Evolutionary conservation across 2,888 invertebrate genomes (phyloP).

Genomic region (Cephus runcator): DNA sequence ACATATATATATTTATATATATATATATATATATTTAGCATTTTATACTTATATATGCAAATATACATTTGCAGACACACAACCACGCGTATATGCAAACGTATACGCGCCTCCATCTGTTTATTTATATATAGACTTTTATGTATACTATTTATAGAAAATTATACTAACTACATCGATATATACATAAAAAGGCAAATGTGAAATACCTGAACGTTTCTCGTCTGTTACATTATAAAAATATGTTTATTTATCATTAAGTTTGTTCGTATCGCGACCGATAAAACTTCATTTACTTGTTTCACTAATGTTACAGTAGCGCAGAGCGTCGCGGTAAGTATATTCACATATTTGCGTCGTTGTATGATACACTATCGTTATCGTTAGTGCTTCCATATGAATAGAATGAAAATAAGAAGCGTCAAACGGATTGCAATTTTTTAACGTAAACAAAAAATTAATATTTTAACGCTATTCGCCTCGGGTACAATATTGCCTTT

Average conservation of each 20-base stretch:
- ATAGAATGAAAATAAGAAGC: not conserved
- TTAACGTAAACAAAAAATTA: not conserved
- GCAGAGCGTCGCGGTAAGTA: slow-evolving; percentile 45
- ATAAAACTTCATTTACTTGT: slow-evolving; percentile 24
- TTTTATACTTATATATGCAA: slow-evolving; percentile 5
- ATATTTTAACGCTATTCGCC: not conserved
- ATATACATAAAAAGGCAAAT: slow-evolving; percentile 65
- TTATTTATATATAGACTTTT: not conserved
- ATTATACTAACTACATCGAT: slow-evolving; percentile 63
- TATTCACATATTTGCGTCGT: slow-evolving; percentile 44
- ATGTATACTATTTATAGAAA: slow-evolving; percentile 55
- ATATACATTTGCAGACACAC: slow-evolving; percentile 7
- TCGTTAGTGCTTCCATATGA: slow-evolving; percentile 15
- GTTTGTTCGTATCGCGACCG: slow-evolving; percentile 42
- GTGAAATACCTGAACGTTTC: slow-evolving; percentile 61
- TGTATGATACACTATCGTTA: slow-evolving; percentile 33
- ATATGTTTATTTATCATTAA: slow-evolving; percentile 50
- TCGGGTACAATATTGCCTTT: not conserved
- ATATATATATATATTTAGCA: slow-evolving; percentile 25
- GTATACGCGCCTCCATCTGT: not conserved
- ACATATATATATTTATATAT: slow-evolving; percentile 29
- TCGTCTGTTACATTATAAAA: slow-evolving; percentile 55
- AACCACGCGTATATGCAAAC: not conserved
- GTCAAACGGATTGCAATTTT: not conserved
- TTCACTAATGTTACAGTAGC: slow-evolving; percentile 52